phyloP scores from a whole-genome alignment of 2,113 vertebrate genomes.

The Ictalurus punctatus region DNA sequence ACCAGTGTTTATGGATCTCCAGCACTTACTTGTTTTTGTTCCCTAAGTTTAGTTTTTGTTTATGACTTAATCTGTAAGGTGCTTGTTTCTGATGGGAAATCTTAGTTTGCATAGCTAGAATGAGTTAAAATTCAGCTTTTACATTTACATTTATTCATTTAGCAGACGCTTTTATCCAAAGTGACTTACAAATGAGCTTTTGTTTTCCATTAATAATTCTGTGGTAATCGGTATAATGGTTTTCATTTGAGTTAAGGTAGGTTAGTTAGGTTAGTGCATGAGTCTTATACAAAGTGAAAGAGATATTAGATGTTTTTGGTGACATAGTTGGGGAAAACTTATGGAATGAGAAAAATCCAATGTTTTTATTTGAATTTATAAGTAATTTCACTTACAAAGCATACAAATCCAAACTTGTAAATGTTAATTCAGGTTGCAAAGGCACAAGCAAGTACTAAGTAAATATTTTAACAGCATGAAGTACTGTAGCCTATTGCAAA shows the following conservation, averaged over 20 bases:
- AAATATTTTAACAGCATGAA: background rate
- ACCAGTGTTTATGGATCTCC: constrained; percentile 48
- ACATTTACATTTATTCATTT: too few relatives aligned
- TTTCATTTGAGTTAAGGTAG: constrained; percentile 8
- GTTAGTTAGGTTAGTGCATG: constrained; percentile 5
- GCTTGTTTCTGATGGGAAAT: constrained; percentile 5
- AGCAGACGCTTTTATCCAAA: too few relatives aligned
- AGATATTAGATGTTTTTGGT: constrained; percentile 16
- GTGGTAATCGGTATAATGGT: background rate
- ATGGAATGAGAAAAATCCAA: too few relatives aligned
- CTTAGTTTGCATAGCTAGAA: background rate
- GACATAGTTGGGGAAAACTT: too few relatives aligned
- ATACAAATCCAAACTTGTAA: background rate
- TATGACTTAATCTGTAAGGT: constrained; percentile 3
- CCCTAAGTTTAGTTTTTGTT: constrained; percentile 54
- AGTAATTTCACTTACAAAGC: background rate
- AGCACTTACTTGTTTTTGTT: constrained; percentile 40
- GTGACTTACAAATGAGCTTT: too few relatives aligned
- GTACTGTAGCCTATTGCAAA: background rate
- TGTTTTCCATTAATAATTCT: constrained; percentile 15
- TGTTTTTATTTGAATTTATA: too few relatives aligned
- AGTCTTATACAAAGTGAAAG: background rate
- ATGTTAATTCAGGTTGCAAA: background rate
- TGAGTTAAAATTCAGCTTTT: background rate
- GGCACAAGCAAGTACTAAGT: background rate